phyloP scores from a whole-genome alignment of 2,113 vertebrate genomes.

The Amia ocellicauda region DNA sequence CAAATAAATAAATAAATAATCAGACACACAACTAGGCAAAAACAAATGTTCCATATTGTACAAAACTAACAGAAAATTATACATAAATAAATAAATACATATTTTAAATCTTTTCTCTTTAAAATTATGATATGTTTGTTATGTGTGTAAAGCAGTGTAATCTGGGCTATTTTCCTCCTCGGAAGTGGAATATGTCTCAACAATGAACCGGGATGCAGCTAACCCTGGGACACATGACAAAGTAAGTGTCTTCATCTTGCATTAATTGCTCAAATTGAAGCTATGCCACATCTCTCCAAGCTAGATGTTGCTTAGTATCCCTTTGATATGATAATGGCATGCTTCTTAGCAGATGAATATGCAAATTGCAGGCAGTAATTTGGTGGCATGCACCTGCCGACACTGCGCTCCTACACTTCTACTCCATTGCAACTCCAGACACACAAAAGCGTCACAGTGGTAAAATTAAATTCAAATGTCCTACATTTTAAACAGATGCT shows the following conservation, averaged over 20 bases:
- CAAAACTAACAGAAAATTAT: no score
- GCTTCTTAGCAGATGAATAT: conserved; percentile 98
- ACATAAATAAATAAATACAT: no score
- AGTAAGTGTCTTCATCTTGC: conserved; percentile 95
- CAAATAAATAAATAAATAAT: no score
- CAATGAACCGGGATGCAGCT: conserved; percentile 84
- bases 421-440: conserved; percentile 75
- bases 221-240: conserved; percentile 89
- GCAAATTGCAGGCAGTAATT: conserved; percentile 97
- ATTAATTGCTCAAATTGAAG: conserved; percentile 99
- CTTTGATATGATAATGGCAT: conserved; percentile 99
- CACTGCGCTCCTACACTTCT: conserved; percentile 83
- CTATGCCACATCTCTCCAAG: conserved; percentile 97
- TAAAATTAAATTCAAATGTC: conserved; percentile 83
- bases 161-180: conserved; percentile 17
- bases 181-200: conserved; percentile 47
- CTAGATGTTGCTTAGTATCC: conserved; percentile 92
- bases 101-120: no score
- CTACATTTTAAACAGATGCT: conserved; percentile 84
- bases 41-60: no score
- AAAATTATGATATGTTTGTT: conserved; percentile 33
- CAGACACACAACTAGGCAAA: no score
- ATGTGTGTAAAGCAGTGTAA: no score
- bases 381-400: conserved; percentile 99
- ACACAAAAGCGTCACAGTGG: conserved; percentile 82